These are phyloP conservation scores for Strix occidentalis DNA, from an alignment of 2,797 vertebrate species.

Conservation along the genomic window DNA sequence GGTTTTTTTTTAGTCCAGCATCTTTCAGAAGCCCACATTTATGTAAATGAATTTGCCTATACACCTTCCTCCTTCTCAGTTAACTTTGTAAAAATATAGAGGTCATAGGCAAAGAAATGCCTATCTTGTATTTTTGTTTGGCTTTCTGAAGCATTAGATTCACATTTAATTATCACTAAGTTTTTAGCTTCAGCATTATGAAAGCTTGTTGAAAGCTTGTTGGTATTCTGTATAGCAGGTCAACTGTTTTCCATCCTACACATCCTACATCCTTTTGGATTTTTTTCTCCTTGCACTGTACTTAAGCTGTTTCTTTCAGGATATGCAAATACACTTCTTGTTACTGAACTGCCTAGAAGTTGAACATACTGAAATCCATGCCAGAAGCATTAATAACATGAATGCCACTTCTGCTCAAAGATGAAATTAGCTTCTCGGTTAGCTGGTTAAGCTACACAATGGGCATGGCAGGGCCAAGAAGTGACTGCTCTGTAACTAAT, in stretches of 20 bases:
- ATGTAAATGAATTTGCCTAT: slow-evolving; percentile 16
- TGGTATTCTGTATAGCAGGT: slow-evolving; percentile 57
- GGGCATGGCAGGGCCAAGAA: background rate
- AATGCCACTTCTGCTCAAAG: background rate
- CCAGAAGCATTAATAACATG: background rate
- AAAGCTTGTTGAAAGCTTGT: slow-evolving; percentile 59
- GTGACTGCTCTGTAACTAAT: background rate
- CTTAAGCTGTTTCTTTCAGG: slow-evolving; percentile 22
- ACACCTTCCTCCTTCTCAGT: background rate
- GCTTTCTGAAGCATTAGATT: slow-evolving; percentile 19
- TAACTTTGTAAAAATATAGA: slow-evolving; percentile 13
- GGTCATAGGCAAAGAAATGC: slow-evolving; percentile 25
- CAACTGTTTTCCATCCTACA: slow-evolving; percentile 46
- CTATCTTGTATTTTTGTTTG: slow-evolving; percentile 27
- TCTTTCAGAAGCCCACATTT: slow-evolving; percentile 18
- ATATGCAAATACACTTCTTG: background rate
- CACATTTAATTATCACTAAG: slow-evolving; percentile 27
- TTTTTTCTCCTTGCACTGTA: background rate
- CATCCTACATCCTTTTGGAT: slow-evolving; percentile 22
- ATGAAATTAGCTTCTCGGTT: background rate
- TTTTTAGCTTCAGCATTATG: slow-evolving; percentile 3
- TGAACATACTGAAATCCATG: background rate
- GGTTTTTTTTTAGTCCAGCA: background rate
- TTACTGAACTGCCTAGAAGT: background rate
- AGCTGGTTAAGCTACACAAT: background rate